Evolutionary conservation across 2,113 vertebrate species (phyloP), one percentile per base, ranked within the genome.

Genomic region (Pomatostomus ruficeps): DNA sequence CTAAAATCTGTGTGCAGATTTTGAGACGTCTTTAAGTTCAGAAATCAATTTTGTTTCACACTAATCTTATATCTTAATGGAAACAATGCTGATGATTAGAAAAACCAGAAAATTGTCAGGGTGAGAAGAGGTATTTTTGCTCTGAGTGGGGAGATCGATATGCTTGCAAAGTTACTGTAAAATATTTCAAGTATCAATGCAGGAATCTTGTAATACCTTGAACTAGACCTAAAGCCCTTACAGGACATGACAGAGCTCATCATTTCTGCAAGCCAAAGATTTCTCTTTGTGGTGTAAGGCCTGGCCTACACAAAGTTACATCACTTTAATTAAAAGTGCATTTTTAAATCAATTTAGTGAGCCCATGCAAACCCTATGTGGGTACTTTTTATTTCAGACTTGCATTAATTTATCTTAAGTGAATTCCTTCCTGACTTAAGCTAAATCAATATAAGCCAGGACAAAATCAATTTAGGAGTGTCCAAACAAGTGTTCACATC

Each of bases 381-480:
- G 91, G 74, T 78, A 84, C 85, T 93, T 95, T 95, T 94, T 93
- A 92, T 94, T 96, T 95, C 79, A 88, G 79, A 46, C 91, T 83
- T 92, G 51, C 88, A 95, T 96, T 95, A 97, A 95, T 97, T 97
- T 91, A 88, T 96, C 92, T 95, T 93, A 96, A 96, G 96, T 88
- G 95, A 96, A 97, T 97, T 96, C 96, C 95, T 96, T 94, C 95
- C 90, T 96, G 90, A 93, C 93, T 97, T 96, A 91, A 79, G 75
- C 78, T 94, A 63, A 95, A 97, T 97, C 96, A 93, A 96, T 96
- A 95, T 40, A 95, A 97, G 71, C 74, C 82, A 74, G 78, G 91
- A 86, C 85, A 95, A 95, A 96, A 97, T 96, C 93, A 95, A 96
- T 97, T 95, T 91, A 73, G 88, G 88, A 96, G 77, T 97, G 94